phyloP scores from a whole-genome alignment of 2,113 vertebrate species.

The Antidorcas marsupialis region DNA sequence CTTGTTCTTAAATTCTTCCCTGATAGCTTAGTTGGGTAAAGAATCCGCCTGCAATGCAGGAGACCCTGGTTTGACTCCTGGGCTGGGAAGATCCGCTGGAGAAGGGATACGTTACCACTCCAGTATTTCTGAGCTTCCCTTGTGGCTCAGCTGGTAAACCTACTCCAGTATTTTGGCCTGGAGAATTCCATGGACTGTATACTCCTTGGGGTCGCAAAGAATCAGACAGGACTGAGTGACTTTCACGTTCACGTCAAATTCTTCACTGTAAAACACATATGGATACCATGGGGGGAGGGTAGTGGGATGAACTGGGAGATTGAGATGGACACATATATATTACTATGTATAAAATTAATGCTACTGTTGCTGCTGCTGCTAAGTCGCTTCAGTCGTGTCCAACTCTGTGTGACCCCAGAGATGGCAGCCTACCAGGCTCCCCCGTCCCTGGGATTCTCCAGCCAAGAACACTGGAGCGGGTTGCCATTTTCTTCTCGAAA shows the following conservation, averaged over 20 bases:
- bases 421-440: background rate
- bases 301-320: background rate
- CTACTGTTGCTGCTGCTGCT: background rate
- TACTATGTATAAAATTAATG: background rate
- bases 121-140: background rate
- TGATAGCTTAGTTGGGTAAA: background rate
- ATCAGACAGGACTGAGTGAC: background rate
- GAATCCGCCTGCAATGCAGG: background rate
- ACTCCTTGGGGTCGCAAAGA: background rate
- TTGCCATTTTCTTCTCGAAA: background rate
- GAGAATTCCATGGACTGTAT: background rate
- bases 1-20: background rate
- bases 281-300: background rate
- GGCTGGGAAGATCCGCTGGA: background rate
- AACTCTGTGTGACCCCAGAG: background rate
- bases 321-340: background rate
- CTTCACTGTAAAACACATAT: background rate
- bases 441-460: background rate
- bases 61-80: background rate
- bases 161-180: background rate
- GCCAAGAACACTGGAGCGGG: background rate
- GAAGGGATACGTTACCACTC: background rate
- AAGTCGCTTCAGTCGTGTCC: background rate
- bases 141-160: background rate
- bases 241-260: background rate